phyloP scores from a whole-genome alignment of 2,113 vertebrate genomes.

The Psettodes erumei region DNA sequence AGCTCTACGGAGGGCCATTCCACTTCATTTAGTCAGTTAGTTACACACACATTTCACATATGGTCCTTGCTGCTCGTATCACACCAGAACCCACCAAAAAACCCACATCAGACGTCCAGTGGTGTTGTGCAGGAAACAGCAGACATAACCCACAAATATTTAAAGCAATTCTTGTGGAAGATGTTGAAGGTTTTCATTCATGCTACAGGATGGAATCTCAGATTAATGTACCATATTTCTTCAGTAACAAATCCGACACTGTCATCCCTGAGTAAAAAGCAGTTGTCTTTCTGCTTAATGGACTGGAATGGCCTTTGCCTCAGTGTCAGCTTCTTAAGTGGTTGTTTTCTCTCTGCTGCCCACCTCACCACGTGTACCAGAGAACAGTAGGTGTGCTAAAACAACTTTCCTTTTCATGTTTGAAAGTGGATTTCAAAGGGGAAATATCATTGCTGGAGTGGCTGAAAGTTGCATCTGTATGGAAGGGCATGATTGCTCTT shows the following conservation, averaged over 20 bases:
- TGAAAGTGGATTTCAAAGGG: conserved; percentile 6
- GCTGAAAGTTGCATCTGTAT: not conserved
- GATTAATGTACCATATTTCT: conserved; percentile 40
- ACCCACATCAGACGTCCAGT: conserved; percentile 2
- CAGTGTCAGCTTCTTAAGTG: conserved; percentile 22
- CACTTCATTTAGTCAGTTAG: no score
- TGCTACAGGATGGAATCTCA: conserved; percentile 9
- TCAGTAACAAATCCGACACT: conserved; percentile 22
- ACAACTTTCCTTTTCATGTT: not conserved
- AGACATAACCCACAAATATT: conserved; percentile 8
- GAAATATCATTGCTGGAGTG: not conserved
- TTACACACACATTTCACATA: conserved; percentile 3
- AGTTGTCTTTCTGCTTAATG: conserved; percentile 22
- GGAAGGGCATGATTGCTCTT: not conserved
- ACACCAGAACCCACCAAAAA: not conserved
- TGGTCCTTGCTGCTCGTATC: not conserved
- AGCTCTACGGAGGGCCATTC: no score
- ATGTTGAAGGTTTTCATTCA: conserved; percentile 3
- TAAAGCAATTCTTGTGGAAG: conserved; percentile 5
- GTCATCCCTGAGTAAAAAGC: conserved; percentile 22
- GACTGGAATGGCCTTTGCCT: conserved; percentile 22
- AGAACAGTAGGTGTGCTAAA: not conserved
- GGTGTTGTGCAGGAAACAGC: not conserved
- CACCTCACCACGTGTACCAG: not conserved
- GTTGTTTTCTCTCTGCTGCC: not conserved